A percentile compares a stretch with the other conserved stretches of the same genome.
Evolutionary conservation across 2,113 vertebrate genomes (phyloP).

Genomic region (Rutilus rutilus): DNA sequence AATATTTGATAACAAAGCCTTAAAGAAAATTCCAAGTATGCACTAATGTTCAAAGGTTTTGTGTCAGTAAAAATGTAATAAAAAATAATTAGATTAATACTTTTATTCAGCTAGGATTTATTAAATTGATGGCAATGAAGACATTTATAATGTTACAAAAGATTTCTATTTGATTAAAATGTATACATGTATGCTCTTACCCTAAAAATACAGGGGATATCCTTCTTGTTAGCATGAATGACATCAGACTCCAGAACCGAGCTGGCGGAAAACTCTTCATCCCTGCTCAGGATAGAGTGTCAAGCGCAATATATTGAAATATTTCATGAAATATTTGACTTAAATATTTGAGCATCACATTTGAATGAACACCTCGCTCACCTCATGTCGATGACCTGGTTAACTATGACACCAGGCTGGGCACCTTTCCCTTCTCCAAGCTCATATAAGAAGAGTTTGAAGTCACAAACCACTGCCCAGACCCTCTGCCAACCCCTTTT

Average conservation of each 20-base stretch:
- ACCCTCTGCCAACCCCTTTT: constrained; percentile 98
- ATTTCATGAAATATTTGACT: not conserved
- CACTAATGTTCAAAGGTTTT: too few relatives aligned
- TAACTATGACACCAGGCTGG: constrained; percentile 88
- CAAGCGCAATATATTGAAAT: not conserved
- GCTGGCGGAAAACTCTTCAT: constrained; percentile 98
- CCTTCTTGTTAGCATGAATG: constrained; percentile 96
- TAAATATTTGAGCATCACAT: not conserved
- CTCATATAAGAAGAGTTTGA: constrained; percentile 96
- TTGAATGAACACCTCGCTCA: constrained; percentile 62
- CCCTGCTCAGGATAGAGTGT: constrained; percentile 75
- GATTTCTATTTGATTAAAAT: too few relatives aligned
- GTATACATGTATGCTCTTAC: constrained; percentile 80
- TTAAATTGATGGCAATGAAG: not conserved
- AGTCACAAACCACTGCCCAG: constrained; percentile 93
- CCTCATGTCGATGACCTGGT: constrained; percentile 99
- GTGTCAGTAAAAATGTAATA: too few relatives aligned
- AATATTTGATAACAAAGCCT: not conserved
- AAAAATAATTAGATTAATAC: too few relatives aligned
- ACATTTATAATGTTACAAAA: not conserved
- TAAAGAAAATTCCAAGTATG: not conserved
- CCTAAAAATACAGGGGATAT: constrained; percentile 96
- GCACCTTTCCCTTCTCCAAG: constrained; percentile 91
- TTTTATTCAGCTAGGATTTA: too few relatives aligned
- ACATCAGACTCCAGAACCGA: constrained; percentile 98